phyloP scores from a whole-genome alignment of 2,888 invertebrate genomes.

The Macropis europaea region DNA sequence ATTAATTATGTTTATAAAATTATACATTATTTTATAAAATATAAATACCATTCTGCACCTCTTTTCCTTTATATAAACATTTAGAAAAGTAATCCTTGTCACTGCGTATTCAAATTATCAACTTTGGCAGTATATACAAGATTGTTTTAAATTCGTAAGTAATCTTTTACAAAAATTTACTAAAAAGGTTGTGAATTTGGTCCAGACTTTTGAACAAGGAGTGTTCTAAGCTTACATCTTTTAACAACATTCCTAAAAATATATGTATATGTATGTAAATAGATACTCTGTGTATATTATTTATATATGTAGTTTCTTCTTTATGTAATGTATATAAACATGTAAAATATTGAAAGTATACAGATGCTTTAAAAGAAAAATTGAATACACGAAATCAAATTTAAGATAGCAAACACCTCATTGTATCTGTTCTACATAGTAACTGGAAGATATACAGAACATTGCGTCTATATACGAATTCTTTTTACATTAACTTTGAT shows the following conservation, averaged over 20 bases:
- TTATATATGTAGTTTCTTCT: slow-evolving; percentile 12
- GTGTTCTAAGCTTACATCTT: slow-evolving; percentile 27
- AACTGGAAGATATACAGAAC: slow-evolving; percentile 19
- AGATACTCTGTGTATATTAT: slow-evolving; percentile 18
- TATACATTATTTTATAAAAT: slow-evolving; percentile 44
- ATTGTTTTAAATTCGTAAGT: slow-evolving; percentile 7
- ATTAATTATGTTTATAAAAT: slow-evolving; percentile 26
- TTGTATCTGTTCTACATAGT: neutral
- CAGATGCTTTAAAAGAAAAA: neutral
- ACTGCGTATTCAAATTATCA: slow-evolving; percentile 20
- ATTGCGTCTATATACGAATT: neutral
- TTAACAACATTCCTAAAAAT: slow-evolving; percentile 47
- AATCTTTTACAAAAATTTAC: slow-evolving; percentile 32
- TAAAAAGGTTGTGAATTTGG: slow-evolving; percentile 30
- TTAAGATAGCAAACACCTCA: neutral
- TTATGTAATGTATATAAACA: slow-evolving; percentile 11
- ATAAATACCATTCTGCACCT: slow-evolving; percentile 27
- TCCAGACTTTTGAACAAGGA: slow-evolving; percentile 33
- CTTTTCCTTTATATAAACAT: slow-evolving; percentile 40
- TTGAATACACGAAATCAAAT: neutral
- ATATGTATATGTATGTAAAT: slow-evolving; percentile 6
- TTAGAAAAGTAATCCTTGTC: slow-evolving; percentile 41
- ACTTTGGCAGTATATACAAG: slow-evolving; percentile 51
- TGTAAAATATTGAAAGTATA: slow-evolving; percentile 2
- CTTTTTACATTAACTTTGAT: neutral